Conservation (phyloP, 2,888 invertebrate genomes). For the Hypselothyrea guttata region DNA sequence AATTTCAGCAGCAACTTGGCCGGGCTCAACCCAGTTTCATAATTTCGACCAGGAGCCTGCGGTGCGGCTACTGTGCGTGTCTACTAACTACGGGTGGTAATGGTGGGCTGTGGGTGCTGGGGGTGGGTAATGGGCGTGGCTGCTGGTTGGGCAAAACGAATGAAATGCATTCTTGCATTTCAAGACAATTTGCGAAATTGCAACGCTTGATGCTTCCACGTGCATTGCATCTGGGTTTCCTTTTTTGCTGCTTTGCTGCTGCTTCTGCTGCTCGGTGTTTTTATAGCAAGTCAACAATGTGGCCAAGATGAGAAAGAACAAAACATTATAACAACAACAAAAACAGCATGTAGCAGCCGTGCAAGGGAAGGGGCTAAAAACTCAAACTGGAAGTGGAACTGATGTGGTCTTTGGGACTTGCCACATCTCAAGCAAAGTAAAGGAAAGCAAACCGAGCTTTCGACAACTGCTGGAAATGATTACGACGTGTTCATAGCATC, state of each 20-base stretch:
- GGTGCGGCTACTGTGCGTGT: slow-evolving; percentile 37
- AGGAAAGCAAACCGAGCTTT: slow-evolving; percentile 42
- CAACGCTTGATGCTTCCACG: slow-evolving; percentile 73
- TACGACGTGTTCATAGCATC: slow-evolving; percentile 63
- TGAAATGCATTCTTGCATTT: slow-evolving; percentile 71
- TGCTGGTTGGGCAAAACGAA: slow-evolving; percentile 39
- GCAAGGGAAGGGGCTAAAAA: slow-evolving; percentile 4
- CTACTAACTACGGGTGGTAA: background rate
- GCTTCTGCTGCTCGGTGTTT: slow-evolving; percentile 43
- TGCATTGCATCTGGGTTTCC: slow-evolving; percentile 59
- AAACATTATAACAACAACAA: slow-evolving; percentile 1
- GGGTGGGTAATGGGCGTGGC: background rate
- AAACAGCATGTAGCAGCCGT: slow-evolving; percentile 6
- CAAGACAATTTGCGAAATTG: slow-evolving; percentile 74
- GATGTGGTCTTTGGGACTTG: slow-evolving; percentile 2
- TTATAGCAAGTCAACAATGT: slow-evolving; percentile 71
- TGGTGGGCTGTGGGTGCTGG: background rate
- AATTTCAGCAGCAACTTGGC: slow-evolving; percentile 12
- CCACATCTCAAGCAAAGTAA: slow-evolving; percentile 17
- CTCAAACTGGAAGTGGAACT: slow-evolving; percentile 4
- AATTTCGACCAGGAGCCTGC: slow-evolving; percentile 41
- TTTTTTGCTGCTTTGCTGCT: too few relatives aligned
- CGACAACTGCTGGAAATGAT: slow-evolving; percentile 74
- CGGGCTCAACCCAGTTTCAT: slow-evolving; percentile 37
- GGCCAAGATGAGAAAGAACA: slow-evolving; percentile 38